Conservation (phyloP, 2,113 vertebrate genomes). For the Macrotis lagotis region DNA sequence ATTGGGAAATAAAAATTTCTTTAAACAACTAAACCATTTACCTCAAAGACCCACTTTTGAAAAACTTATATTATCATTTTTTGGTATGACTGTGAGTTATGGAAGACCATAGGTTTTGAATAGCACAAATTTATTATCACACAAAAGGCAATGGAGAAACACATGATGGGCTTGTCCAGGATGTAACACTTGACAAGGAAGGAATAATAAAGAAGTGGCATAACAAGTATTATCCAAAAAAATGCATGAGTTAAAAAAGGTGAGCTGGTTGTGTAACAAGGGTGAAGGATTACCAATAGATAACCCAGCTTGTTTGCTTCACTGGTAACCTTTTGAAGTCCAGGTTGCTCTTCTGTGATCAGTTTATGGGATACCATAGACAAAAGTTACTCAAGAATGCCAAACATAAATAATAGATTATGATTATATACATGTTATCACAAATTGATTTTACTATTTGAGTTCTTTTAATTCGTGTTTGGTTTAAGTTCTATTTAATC, state of each 20-base stretch:
- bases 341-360: background rate
- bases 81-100: background rate
- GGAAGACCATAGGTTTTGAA: background rate
- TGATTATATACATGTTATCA: background rate
- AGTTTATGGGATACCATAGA: background rate
- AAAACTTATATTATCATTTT: background rate
- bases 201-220: background rate
- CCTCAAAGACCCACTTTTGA: background rate
- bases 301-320: background rate
- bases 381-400: background rate
- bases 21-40: background rate
- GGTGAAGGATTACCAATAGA: background rate
- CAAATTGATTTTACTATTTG: background rate
- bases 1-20: background rate
- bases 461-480: slow-evolving; percentile 2
- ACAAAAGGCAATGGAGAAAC: background rate
- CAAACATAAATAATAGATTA: background rate
- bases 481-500: background rate
- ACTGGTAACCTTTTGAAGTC: background rate
- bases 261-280: background rate
- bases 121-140: background rate
- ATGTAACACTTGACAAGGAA: background rate
- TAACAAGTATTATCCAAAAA: background rate
- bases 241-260: background rate
- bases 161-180: background rate